Base-by-base conservation (phyloP, 2,797 vertebrate genomes). In the Periparus ater region DNA sequence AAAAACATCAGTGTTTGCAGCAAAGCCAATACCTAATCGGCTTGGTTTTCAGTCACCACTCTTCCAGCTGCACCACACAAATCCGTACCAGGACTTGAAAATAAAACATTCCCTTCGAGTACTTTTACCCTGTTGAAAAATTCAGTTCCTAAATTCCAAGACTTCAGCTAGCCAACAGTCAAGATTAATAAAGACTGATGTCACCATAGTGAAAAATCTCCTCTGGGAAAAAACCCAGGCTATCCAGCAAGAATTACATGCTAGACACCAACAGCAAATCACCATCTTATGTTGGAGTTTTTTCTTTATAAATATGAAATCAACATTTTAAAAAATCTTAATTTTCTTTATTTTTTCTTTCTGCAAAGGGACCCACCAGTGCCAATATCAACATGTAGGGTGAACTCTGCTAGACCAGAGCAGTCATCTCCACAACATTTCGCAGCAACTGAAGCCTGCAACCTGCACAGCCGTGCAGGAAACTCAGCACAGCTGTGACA, bases 371-470 rank as follows among this genome's bases (percentile, higher is more conserved):
- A 82, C 20, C 16, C 20, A 48, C 5, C 13, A 9, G 9, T 50
- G 62, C n/a, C 77, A 54, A 25, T 13, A 42, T n/a, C 58, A 70
- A 17, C 23, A 34, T 4, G 4, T 15, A 65, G 55, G 19, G 7
- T 47, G 44, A 65, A 26, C 40, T 65, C 58, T 17, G 34, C 10
- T 22, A 32, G 47, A 62, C 16, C 32, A 70, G 55, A 71, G n/a
- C 2, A 10, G 47, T 36, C n/a, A 50, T 26, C 38, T 10, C 19
- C 32, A 40, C 27, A 48, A 29, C 0, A 62, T n/a, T 4, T 51
- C 1, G 0, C 36, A 50, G 25, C 14, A 29, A 12, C 7, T 17
- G 7, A 16, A 78, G 48, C 32, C 57, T 58, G 38, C 62, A 32
- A 27, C 4, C 44, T 26, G 26, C 47, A n/a, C 45, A 54, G n/a